Evolutionary conservation across 2,113 vertebrate genomes (phyloP).

Genomic region (Parus major): DNA sequence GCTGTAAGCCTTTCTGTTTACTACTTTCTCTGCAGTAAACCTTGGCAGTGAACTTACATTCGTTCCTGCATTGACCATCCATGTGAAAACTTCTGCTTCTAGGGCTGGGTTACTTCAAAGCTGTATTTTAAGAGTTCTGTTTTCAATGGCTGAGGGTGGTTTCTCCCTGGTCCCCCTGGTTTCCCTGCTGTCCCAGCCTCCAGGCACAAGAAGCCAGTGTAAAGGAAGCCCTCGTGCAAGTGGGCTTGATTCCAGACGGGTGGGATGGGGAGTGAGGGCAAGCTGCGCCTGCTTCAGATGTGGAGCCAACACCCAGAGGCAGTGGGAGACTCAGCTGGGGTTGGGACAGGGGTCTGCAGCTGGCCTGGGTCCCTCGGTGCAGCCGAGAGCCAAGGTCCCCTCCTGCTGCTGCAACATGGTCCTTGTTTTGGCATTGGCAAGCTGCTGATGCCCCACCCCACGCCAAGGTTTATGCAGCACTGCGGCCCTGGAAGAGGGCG

Average conservation of each 20-base stretch:
- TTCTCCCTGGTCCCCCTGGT: background rate
- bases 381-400: background rate
- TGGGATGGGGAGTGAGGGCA: fast-evolving
- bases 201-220: background rate
- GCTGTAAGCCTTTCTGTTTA: background rate
- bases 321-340: background rate
- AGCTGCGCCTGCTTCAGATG: background rate
- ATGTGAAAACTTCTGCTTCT: background rate
- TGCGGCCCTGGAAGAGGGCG: background rate
- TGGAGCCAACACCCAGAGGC: background rate
- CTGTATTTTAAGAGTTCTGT: background rate
- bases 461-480: background rate
- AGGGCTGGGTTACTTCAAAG: background rate
- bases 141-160: background rate
- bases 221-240: background rate
- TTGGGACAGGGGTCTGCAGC: background rate
- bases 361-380: background rate
- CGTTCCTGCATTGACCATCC: background rate
- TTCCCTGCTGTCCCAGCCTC: background rate
- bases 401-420: background rate
- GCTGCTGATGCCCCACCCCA: too few relatives aligned
- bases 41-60: background rate
- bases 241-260: fast-evolving
- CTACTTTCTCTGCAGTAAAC: background rate
- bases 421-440: background rate